These are phyloP conservation scores for Rhinolophus sinicus DNA, from an alignment of 2,113 vertebrate genomes.

Conservation along the genomic window DNA sequence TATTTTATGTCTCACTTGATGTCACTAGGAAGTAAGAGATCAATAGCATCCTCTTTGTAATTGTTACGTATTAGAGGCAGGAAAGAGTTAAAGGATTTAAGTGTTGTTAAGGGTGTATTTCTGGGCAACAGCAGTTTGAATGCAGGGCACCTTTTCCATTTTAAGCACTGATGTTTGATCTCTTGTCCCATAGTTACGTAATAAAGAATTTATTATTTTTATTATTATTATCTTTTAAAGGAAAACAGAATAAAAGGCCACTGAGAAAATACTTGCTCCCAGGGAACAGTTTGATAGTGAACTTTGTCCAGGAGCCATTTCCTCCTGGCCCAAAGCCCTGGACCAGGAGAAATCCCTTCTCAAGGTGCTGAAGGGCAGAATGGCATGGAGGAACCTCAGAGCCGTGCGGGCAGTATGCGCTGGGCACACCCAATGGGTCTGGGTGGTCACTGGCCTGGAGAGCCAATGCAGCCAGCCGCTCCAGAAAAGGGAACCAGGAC, in stretches of 20 bases:
- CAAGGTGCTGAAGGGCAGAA: neutral
- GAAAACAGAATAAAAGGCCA: neutral
- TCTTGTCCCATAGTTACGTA: constrained; percentile 51
- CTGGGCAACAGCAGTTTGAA: neutral
- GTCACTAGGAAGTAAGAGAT: neutral
- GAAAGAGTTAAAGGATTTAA: constrained; percentile 54
- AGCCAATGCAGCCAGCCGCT: too few species aligned
- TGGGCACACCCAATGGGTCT: neutral
- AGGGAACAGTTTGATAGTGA: neutral
- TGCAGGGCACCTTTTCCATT: constrained; percentile 58
- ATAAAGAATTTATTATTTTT: neutral
- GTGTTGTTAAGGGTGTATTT: neutral
- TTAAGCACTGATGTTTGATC: constrained; percentile 54
- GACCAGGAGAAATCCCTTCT: neutral
- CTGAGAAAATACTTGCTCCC: neutral
- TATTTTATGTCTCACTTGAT: neutral
- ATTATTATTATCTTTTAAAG: neutral
- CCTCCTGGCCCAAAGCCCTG: neutral
- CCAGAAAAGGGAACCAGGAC: neutral
- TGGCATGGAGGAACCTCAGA: neutral
- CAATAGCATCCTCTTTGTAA: neutral
- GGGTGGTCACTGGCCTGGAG: neutral
- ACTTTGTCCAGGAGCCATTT: neutral
- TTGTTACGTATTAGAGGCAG: neutral
- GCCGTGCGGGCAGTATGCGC: neutral